Percentiles rank a stretch among this genome's conserved stretches.
These are phyloP conservation scores for Tiaroga cobitis DNA, from an alignment of 2,797 vertebrate species.

Conservation along the genomic window DNA sequence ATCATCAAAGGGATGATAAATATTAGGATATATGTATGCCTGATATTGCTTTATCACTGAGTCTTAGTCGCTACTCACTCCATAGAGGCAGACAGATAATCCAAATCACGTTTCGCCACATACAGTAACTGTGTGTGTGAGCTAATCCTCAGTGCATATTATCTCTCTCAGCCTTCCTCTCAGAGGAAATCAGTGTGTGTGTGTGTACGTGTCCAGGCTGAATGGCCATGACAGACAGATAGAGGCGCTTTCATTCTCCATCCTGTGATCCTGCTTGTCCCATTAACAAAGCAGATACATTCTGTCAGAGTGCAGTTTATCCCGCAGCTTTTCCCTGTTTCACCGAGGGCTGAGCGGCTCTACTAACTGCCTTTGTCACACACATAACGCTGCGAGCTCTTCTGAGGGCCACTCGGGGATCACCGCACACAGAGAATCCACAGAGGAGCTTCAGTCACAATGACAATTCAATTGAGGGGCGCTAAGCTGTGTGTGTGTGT, in stretches of 20 bases:
- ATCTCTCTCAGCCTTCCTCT: conserved; percentile 4
- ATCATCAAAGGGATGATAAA: not conserved
- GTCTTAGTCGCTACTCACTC: not conserved
- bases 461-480: conserved; percentile 19
- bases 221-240: conserved; percentile 31
- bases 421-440: conserved; percentile 11
- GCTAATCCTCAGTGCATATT: conserved; percentile 27
- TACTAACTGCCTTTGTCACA: conserved; percentile 41
- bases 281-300: conserved; percentile 42
- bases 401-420: conserved; percentile 9
- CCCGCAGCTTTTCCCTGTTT: conserved; percentile 24
- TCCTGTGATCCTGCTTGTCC: conserved; percentile 40
- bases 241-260: conserved; percentile 12
- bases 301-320: conserved; percentile 43
- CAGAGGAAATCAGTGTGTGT: conserved; percentile 14
- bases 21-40: not conserved
- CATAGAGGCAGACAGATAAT: not conserved
- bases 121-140: not conserved
- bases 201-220: conserved; percentile 3
- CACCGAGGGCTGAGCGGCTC: conserved; percentile 5
- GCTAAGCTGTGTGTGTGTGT: not conserved
- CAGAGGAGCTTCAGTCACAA: conserved; percentile 13
- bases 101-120: not conserved
- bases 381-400: conserved; percentile 13
- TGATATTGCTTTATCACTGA: not conserved